Evolutionary conservation across 2,113 vertebrate genomes (phyloP), one percentile per base, ranked within the genome.

Genomic region (Monopterus albus): DNA sequence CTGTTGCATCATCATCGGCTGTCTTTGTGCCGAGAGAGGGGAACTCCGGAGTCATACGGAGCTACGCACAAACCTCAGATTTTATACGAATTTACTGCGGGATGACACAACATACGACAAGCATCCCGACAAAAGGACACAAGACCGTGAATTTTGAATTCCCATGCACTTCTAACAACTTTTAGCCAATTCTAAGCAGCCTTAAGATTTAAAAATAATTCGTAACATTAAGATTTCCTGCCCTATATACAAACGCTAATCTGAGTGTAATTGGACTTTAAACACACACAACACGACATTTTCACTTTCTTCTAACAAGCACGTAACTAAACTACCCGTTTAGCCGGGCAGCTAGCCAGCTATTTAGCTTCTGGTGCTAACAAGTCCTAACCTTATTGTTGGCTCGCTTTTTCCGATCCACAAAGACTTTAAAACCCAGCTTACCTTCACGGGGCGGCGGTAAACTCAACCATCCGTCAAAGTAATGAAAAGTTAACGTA

Each of bases 1-100:
- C 40, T 84, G 77, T 94, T 94, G 92, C 93, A 94, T 94, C 93
- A 94, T 94, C 91, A 33, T 14, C 63, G 70, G 49, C 28, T 61
- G 21, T 72, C 83, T 88, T 88, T 86, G 72, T 86, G 72, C 49
- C 47, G 17, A 57, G 2, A 69, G 68, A 75, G 87, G 88, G 91
- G 91, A 90, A 91, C 90, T 91, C 91, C 90, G 45, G 55, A 75
- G 85, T 85, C 87, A 87, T 63, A 78, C 74, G 82, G 65, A 67
- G 78, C 49, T 79, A 21, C 82, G 38, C 59, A 40, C 18, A 18
- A 74, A 67, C 4, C 47, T 28, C 40, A 53, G 14, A 13, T 69
- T 52, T 21, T 2, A 25, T 3, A 4, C 7, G 33, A 57, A 43
- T 15, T n/a, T 35, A 28, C n/a, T 2, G 2, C 15, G 2, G 1